phyloP scores from a whole-genome alignment of 1,140 invertebrate genomes.

The Callitettix versicolor region DNA sequence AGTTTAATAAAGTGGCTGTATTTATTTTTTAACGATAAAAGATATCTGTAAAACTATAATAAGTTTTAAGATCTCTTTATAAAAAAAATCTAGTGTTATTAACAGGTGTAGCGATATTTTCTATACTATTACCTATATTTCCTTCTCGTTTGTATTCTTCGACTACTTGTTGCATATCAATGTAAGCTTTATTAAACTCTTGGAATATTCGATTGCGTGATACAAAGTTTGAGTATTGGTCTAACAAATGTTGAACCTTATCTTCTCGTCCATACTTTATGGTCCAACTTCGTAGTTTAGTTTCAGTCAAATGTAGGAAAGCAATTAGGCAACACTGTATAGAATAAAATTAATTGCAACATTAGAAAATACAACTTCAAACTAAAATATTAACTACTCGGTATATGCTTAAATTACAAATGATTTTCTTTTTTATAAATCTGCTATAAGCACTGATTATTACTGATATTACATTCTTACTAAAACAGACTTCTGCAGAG shows the following conservation, averaged over 20 bases:
- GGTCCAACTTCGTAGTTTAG: slow-evolving; percentile 78
- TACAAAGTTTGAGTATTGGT: slow-evolving; percentile 86
- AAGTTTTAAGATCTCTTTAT: no score
- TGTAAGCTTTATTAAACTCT: slow-evolving; percentile 84
- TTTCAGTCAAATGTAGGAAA: slow-evolving; percentile 79
- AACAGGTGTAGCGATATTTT: no score
- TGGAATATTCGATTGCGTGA: slow-evolving; percentile 85
- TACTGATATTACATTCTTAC: no score
- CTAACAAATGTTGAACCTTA: slow-evolving; percentile 69
- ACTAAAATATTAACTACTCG: not conserved
- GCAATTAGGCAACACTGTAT: slow-evolving; percentile 74
- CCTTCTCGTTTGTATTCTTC: slow-evolving; percentile 84
- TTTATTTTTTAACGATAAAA: no score
- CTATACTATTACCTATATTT: slow-evolving; percentile 48
- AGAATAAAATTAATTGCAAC: slow-evolving; percentile 16
- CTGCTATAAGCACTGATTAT: slow-evolving; percentile 1
- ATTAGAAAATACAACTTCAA: not conserved
- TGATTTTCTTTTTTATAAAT: not conserved
- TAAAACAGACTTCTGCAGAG: no score
- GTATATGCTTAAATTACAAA: not conserved
- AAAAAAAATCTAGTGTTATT: no score
- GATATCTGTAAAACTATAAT: no score
- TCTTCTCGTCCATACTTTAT: slow-evolving; percentile 78
- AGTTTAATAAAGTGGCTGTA: no score
- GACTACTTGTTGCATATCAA: slow-evolving; percentile 83